Evolutionary conservation across 2,888 invertebrate species (phyloP).

Genomic region (Agonopterix alstromeriana): DNA sequence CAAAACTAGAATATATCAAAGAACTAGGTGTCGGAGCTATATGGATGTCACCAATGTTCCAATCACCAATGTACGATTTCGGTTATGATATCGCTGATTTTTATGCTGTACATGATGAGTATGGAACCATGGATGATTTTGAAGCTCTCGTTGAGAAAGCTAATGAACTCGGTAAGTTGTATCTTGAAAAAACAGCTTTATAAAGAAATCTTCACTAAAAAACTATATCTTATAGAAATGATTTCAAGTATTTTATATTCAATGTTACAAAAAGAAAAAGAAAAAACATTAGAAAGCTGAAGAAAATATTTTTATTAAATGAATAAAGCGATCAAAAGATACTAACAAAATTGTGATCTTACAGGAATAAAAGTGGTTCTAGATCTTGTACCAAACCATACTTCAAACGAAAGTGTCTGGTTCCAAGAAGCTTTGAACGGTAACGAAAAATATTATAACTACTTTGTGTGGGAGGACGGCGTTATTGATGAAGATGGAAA

Average conservation of each 20-base stretch:
- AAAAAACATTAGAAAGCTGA: no score
- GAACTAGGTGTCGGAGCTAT: conserved; percentile 81
- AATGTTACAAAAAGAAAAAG: no score
- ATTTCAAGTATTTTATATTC: neutral
- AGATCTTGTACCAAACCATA: conserved; percentile 85
- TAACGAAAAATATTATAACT: conserved; percentile 81
- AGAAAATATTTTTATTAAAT: no score
- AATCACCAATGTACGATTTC: conserved; percentile 87
- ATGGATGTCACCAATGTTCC: conserved; percentile 85
- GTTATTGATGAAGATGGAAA: conserved; percentile 59
- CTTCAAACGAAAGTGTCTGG: conserved; percentile 89
- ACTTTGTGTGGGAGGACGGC: conserved; percentile 85
- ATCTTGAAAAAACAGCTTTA: neutral
- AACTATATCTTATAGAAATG: neutral
- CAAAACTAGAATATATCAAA: conserved; percentile 79
- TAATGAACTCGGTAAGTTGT: conserved; percentile 54
- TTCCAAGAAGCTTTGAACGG: conserved; percentile 83
- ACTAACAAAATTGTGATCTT: neutral
- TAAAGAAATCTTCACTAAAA: neutral
- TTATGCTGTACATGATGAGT: conserved; percentile 81
- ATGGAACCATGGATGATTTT: conserved; percentile 85
- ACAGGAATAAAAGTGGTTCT: conserved; percentile 76
- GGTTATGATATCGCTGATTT: conserved; percentile 88
- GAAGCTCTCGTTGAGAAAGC: conserved; percentile 72
- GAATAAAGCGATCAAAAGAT: neutral